Base-by-base conservation (phyloP, 2,888 invertebrate genomes). In the Caenorhabditis japonica region DNA sequence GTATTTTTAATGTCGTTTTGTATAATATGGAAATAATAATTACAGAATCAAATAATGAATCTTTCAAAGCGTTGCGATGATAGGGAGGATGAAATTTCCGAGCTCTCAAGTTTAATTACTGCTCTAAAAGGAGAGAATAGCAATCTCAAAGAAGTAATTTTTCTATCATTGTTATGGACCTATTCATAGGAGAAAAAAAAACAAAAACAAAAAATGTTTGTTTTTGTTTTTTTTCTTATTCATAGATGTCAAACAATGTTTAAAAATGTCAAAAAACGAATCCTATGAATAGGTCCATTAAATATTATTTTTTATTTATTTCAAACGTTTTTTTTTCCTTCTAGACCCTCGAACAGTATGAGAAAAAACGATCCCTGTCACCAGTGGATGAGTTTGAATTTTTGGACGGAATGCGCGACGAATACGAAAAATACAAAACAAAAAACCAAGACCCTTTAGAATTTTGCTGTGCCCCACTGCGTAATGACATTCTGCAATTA, bases 21-120 rank as follows among this genome's bases (percentile, higher is more conserved):
- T 5, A 39, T 15, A 39, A 13, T 17, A 13, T 4, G 15, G 27
- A 44, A 5, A 19, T 4, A 10, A 27, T 38, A 3, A 3, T 33
- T 55, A 49, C 33, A 72, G 72, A 53, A n/a, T 38, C 72, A 72
- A 66, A 66, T 71, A 5, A 64, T 64, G 62, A 52, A n/a, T 4
- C 52, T 71, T 0, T 64, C 71, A 1, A 51, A 62, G 33, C 71
- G 59, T 21, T 59, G 74, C 33, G 74, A 74, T 19, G 58, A 52
- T 30, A 73, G 68, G 38, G 73, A 73, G 27, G 52, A 66, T 3
- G 73, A 73, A 25, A 56, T 68, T 1, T 66, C 66, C 0, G 73
- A 73, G 36, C 33, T 68, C 1, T 59, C 64, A 0, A 8, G 46
- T 1, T 7, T 53, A 10, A 58, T 64, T 7, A 55, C 59, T 0